A percentile compares a stretch with the other conserved stretches of the same genome.
phyloP scores from a whole-genome alignment of 1,140 invertebrate species.

The Aphaenogaster floridana region DNA sequence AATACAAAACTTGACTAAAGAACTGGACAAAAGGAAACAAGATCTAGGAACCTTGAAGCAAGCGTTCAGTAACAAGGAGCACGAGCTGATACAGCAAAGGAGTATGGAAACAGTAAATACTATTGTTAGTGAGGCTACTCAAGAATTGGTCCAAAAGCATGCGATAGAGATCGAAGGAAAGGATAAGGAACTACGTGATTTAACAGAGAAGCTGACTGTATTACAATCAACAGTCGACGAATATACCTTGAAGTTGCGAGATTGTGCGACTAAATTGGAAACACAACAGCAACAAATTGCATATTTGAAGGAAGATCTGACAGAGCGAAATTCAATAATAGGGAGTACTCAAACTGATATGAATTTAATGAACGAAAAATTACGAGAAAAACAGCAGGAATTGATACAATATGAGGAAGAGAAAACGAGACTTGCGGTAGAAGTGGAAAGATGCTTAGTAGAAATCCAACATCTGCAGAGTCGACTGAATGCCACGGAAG shows the following conservation, averaged over 20 bases:
- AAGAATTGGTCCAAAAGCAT: conserved; percentile 81
- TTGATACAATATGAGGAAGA: conserved; percentile 68
- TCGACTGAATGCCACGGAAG: conserved; percentile 66
- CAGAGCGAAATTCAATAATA: conserved; percentile 72
- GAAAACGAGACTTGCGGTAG: conserved; percentile 65
- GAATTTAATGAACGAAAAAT: conserved; percentile 58
- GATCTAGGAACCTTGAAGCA: conserved; percentile 82
- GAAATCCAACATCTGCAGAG: conserved; percentile 73
- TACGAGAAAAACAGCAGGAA: conserved; percentile 54
- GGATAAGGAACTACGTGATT: conserved; percentile 53
- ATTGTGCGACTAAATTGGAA: conserved; percentile 6
- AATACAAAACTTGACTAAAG: conserved; percentile 81
- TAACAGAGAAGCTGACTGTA: conserved; percentile 8
- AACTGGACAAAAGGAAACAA: conserved; percentile 86
- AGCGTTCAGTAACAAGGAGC: conserved; percentile 83
- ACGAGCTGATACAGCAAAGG: conserved; percentile 61
- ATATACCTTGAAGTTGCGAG: not conserved
- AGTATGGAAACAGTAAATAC: conserved; percentile 63
- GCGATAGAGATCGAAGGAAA: conserved; percentile 70
- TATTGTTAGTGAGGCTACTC: conserved; percentile 80
- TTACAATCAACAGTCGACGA: conserved; percentile 40
- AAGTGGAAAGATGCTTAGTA: conserved; percentile 70
- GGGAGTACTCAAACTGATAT: conserved; percentile 64
- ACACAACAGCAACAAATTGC: conserved; percentile 52
- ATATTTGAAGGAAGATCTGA: conserved; percentile 67